These are phyloP conservation scores for Nudaria mundana DNA, from an alignment of 2,888 invertebrate species.

Conservation along the genomic window DNA sequence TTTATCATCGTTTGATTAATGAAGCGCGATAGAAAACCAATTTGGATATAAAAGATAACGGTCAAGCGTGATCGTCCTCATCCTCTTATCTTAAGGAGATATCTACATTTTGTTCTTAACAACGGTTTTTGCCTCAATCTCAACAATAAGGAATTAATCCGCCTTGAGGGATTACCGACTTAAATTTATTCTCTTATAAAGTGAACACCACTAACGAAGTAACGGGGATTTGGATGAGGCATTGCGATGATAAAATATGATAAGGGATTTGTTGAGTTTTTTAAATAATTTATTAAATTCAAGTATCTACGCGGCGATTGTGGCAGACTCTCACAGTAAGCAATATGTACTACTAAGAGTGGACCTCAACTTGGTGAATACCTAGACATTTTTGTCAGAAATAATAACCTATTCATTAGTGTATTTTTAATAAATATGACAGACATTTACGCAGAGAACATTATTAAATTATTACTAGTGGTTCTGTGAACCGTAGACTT, in stretches of 20 bases:
- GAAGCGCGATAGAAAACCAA: not conserved
- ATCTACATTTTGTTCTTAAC: constrained; percentile 28
- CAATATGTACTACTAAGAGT: too few relatives aligned
- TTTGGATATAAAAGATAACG: not conserved
- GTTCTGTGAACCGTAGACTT: too few relatives aligned
- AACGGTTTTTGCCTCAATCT: constrained; percentile 35
- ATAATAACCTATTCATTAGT: too few relatives aligned
- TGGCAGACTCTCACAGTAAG: too few relatives aligned
- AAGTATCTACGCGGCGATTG: too few relatives aligned
- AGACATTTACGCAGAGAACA: too few relatives aligned
- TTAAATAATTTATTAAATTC: not conserved
- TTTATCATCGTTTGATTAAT: not conserved
- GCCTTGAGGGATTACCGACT: constrained; percentile 43
- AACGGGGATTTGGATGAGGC: constrained; percentile 17
- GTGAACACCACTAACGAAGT: constrained; percentile 34
- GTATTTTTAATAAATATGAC: too few relatives aligned
- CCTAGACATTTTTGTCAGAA: too few relatives aligned
- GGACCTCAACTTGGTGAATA: too few relatives aligned
- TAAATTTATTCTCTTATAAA: constrained; percentile 57
- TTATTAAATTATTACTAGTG: too few relatives aligned
- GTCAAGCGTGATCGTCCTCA: constrained; percentile 5
- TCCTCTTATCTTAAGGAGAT: constrained; percentile 10
- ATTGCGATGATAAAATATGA: constrained; percentile 8
- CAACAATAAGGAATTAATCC: constrained; percentile 56
- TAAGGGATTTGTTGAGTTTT: not conserved